Conservation (phyloP, 2,888 invertebrate genomes). For the Drosophila falleni region DNA sequence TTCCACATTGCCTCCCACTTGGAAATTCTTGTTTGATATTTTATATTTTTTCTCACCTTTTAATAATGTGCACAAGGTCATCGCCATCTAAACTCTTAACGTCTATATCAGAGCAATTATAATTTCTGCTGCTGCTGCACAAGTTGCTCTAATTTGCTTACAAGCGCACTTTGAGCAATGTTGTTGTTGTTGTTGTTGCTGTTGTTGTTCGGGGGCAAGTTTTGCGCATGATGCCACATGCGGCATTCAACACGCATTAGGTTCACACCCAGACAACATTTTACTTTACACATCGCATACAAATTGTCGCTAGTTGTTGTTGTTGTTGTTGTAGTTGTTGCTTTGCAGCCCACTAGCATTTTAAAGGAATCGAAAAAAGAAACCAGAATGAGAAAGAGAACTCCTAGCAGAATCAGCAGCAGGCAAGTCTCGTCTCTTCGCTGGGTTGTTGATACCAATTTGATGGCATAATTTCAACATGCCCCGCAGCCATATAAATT, state of each 20-base stretch:
- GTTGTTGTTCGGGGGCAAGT: conserved; percentile 44
- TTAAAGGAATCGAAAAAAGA: conserved; percentile 50
- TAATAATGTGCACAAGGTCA: conserved; percentile 20
- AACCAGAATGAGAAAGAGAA: conserved; percentile 40
- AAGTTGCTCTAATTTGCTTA: conserved; percentile 78
- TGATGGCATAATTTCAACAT: conserved; percentile 86
- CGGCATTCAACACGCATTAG: conserved; percentile 74
- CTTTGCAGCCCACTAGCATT: conserved; percentile 54
- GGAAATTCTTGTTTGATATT: neutral
- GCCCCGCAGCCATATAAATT: conserved; percentile 82
- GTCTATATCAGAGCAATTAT: conserved; percentile 70
- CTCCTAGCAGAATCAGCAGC: conserved; percentile 43
- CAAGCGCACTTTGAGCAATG: conserved; percentile 50
- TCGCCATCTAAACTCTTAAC: conserved; percentile 55
- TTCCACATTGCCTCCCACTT: neutral
- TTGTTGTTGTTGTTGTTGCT: conserved; percentile 37
- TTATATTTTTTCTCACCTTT: neutral
- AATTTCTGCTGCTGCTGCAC: conserved; percentile 39
- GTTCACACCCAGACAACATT: conserved; percentile 78
- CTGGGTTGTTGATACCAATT: conserved; percentile 83
- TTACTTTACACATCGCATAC: conserved; percentile 78
- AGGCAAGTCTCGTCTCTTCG: conserved; percentile 39
- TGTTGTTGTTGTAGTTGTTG: conserved; percentile 31
- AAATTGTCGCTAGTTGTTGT: conserved; percentile 71
- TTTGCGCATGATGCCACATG: conserved; percentile 53